Percentiles rank a stretch among this genome's conserved stretches.
phyloP scores from a whole-genome alignment of 2,888 invertebrate genomes.

The Heliconius hortense region DNA sequence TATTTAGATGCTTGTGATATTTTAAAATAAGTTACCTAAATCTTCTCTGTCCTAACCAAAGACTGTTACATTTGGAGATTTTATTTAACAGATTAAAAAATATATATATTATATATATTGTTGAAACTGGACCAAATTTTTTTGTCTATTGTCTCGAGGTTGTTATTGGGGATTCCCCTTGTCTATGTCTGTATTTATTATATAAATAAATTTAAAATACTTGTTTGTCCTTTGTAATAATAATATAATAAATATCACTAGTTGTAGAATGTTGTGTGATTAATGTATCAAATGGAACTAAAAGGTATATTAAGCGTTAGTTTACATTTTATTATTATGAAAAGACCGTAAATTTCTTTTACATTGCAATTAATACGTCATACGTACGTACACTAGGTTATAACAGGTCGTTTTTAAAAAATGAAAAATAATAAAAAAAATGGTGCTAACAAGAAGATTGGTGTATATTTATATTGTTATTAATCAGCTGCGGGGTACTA shows the following conservation, averaged over 20 bases:
- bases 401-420: conserved; percentile 70
- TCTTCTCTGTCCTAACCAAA: conserved; percentile 78
- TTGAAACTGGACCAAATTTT: conserved; percentile 78
- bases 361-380: conserved; percentile 61
- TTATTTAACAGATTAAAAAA: conserved; percentile 58
- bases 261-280: conserved; percentile 62
- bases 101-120: conserved; percentile 49
- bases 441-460: conserved; percentile 73
- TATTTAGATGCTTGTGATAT: conserved; percentile 76
- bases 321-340: conserved; percentile 57
- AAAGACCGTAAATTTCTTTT: conserved; percentile 72
- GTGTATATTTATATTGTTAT: conserved; percentile 64
- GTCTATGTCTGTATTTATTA: not conserved
- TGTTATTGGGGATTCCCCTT: conserved; percentile 5
- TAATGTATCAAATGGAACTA: conserved; percentile 60
- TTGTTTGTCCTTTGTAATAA: conserved; percentile 25
- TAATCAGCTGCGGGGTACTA: conserved; percentile 68
- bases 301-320: conserved; percentile 55
- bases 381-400: conserved; percentile 72
- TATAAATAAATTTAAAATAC: not conserved
- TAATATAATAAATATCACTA: conserved; percentile 48
- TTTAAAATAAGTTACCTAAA: conserved; percentile 70
- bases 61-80: conserved; percentile 73
- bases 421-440: conserved; percentile 65
- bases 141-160: conserved; percentile 48